Evolutionary conservation across 1,140 invertebrate species (phyloP).

Genomic region (Diorhabda carinulata): DNA sequence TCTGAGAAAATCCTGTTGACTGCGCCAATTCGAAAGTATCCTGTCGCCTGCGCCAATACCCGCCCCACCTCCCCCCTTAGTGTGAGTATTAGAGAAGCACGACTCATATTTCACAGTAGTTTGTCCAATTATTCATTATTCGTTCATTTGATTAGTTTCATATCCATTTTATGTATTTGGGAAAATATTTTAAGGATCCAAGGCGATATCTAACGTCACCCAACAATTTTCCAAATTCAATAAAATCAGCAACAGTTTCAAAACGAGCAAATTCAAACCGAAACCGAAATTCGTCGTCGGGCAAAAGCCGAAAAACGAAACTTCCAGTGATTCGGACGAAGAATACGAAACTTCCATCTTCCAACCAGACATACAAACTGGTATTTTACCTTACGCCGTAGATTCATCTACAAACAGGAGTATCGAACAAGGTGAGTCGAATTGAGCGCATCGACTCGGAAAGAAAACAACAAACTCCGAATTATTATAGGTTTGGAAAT

Average conservation of each 20-base stretch:
- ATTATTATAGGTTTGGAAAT: slow-evolving; percentile 33
- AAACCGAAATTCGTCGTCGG: slow-evolving; percentile 53
- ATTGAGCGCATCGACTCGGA: no score
- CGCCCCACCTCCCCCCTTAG: no score
- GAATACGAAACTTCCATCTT: slow-evolving; percentile 53
- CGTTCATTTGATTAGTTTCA: neutral
- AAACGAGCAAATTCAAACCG: slow-evolving; percentile 48
- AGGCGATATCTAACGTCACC: slow-evolving; percentile 77
- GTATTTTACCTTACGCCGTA: slow-evolving; percentile 11
- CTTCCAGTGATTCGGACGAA: slow-evolving; percentile 50
- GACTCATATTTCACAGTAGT: neutral
- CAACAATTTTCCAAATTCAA: slow-evolving; percentile 81
- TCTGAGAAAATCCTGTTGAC: no score
- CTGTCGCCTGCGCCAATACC: no score
- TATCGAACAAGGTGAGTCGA: slow-evolving; percentile 32
- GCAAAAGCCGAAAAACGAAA: slow-evolving; percentile 36
- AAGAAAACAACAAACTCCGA: no score
- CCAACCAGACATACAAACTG: slow-evolving; percentile 44
- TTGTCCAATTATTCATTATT: neutral
- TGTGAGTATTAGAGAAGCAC: no score
- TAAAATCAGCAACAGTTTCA: slow-evolving; percentile 66
- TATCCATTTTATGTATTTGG: neutral
- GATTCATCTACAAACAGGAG: slow-evolving; percentile 25
- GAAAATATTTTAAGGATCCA: slow-evolving; percentile 55
- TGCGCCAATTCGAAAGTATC: no score